A percentile compares a stretch with the other conserved stretches of the same genome.
These are phyloP conservation scores for Caradrina clavipalpis DNA, from an alignment of 2,888 invertebrate genomes.

Conservation along the genomic window DNA sequence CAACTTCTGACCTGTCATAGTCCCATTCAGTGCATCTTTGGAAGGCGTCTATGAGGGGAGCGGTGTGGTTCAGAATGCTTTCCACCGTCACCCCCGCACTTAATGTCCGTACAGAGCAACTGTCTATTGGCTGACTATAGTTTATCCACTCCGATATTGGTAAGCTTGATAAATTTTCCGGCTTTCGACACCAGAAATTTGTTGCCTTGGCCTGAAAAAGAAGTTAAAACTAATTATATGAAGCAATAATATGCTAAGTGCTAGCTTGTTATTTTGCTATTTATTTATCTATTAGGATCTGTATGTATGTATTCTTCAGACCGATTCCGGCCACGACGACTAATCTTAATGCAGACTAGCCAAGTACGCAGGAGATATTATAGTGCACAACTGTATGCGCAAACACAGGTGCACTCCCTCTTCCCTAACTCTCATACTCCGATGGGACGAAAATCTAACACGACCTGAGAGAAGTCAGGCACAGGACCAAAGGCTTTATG, in stretches of 20 bases:
- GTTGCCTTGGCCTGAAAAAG: conserved; percentile 91
- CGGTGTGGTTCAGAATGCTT: conserved; percentile 81
- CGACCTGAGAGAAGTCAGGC: too few relatives aligned
- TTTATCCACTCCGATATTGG: conserved; percentile 92
- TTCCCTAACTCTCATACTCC: too few relatives aligned
- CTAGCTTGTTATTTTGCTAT: not conserved
- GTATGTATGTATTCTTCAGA: too few relatives aligned
- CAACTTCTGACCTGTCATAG: conserved; percentile 90
- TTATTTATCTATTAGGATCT: not conserved
- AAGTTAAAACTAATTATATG: not conserved
- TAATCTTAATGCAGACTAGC: too few relatives aligned
- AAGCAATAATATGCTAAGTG: not conserved
- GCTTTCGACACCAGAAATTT: conserved; percentile 93
- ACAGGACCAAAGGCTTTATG: too few relatives aligned
- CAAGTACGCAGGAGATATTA: too few relatives aligned
- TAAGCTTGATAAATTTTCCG: conserved; percentile 89
- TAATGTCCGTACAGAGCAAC: conserved; percentile 90
- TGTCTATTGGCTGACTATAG: conserved; percentile 92
- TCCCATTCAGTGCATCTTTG: conserved; percentile 92
- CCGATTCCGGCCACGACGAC: too few relatives aligned
- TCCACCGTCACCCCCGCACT: conserved; percentile 78
- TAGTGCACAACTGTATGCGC: too few relatives aligned
- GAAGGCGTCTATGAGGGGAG: conserved; percentile 81
- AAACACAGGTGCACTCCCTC: too few relatives aligned
- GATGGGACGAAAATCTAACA: too few relatives aligned